These are phyloP conservation scores for Drosophila arizonae DNA, from an alignment of 1,140 invertebrate genomes.

Conservation along the genomic window DNA sequence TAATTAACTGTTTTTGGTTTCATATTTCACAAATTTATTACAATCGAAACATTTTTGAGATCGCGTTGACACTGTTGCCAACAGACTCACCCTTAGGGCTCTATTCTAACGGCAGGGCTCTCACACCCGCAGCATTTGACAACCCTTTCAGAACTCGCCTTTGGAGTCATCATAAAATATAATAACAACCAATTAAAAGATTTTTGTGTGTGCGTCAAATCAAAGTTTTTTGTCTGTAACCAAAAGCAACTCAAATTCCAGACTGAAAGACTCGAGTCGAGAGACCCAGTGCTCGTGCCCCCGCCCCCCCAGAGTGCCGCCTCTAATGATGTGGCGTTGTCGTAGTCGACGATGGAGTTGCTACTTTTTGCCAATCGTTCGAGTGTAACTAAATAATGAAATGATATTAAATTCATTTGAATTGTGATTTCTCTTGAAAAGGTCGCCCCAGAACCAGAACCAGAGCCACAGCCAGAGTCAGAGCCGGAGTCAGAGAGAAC, in stretches of 20 bases:
- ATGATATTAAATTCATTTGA: conserved; percentile 83
- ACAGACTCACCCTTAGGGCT: conserved; percentile 40
- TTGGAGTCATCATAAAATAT: conserved; percentile 48
- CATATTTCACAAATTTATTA: conserved; percentile 24
- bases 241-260: conserved; percentile 63
- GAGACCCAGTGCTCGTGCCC: not conserved
- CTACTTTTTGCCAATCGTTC: conserved; percentile 80
- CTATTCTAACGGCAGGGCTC: not conserved
- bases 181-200: conserved; percentile 78
- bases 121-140: conserved; percentile 20
- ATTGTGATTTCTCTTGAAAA: conserved; percentile 83
- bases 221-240: conserved; percentile 56
- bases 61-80: conserved; percentile 4
- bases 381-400: conserved; percentile 82
- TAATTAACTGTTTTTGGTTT: conserved; percentile 43
- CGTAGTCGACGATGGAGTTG: conserved; percentile 27
- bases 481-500: conserved; percentile 11
- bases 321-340: conserved; percentile 37
- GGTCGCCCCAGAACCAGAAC: conserved; percentile 18
- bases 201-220: conserved; percentile 53
- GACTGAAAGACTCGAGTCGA: not conserved
- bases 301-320: not conserved
- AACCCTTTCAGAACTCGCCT: conserved; percentile 57
- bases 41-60: conserved; percentile 30
- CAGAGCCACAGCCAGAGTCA: conserved; percentile 18